A percentile compares a stretch with the other conserved stretches of the same genome.
Evolutionary conservation across 2,888 invertebrate genomes (phyloP).

Genomic region (Balanococcus diminutus): DNA sequence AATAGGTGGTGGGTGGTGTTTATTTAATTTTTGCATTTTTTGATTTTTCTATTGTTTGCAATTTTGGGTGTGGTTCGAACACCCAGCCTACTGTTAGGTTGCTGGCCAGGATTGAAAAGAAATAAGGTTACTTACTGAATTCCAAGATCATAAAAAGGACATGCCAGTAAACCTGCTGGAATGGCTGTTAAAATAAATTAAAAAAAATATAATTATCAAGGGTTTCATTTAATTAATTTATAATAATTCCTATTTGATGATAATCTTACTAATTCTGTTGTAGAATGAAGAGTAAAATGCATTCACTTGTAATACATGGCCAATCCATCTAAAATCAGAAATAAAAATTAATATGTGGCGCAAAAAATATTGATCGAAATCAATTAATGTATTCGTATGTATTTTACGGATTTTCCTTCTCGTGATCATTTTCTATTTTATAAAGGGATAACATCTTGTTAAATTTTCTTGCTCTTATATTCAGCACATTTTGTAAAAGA

Average conservation of each 20-base stretch:
- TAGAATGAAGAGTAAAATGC: constrained; percentile 59
- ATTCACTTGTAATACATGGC: background rate
- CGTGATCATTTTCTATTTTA: background rate
- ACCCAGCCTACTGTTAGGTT: too few relatives aligned
- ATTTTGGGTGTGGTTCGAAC: too few relatives aligned
- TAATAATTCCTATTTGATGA: background rate
- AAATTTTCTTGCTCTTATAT: constrained; percentile 58
- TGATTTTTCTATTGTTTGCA: too few relatives aligned
- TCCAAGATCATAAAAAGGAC: constrained; percentile 70
- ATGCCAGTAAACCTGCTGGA: constrained; percentile 65
- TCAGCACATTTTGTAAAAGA: constrained; percentile 67
- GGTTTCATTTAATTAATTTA: background rate
- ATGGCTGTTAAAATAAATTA: constrained; percentile 61
- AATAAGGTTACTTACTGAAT: constrained; percentile 68
- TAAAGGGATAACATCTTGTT: constrained; percentile 45
- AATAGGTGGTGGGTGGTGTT: too few relatives aligned
- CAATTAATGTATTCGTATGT: background rate
- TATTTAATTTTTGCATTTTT: too few relatives aligned
- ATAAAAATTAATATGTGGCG: background rate
- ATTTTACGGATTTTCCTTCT: constrained; percentile 11
- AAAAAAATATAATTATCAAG: background rate
- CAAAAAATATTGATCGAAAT: background rate
- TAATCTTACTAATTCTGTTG: constrained; percentile 74
- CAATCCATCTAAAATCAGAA: background rate
- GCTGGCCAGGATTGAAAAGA: too few relatives aligned